A percentile compares a stretch with the other conserved stretches of the same genome.
phyloP scores from a whole-genome alignment of 2,888 invertebrate genomes.

The Holacanthella duospinosa region DNA sequence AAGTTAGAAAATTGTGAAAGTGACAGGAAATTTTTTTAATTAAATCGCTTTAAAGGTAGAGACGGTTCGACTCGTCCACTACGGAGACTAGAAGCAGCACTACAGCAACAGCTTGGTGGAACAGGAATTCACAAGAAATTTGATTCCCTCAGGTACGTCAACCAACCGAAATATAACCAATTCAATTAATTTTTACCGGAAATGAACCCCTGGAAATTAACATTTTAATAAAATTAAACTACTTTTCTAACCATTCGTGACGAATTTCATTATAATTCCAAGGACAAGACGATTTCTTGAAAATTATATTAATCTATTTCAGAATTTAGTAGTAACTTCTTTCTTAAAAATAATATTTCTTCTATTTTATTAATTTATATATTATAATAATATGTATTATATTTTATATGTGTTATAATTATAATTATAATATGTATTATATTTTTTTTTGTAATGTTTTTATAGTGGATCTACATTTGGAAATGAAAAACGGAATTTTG shows the following conservation, averaged over 20 bases:
- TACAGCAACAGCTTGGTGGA: slow-evolving; percentile 43
- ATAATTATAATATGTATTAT: not conserved
- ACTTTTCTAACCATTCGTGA: slow-evolving; percentile 2
- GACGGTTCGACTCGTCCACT: slow-evolving; percentile 36
- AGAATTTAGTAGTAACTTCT: too few species aligned
- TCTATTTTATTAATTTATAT: too few species aligned
- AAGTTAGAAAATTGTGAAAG: too few species aligned
- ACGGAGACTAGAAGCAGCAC: slow-evolving; percentile 43
- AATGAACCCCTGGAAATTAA: not conserved
- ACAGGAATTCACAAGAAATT: slow-evolving; percentile 41
- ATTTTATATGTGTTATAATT: too few species aligned
- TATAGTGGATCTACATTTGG: slow-evolving; percentile 40
- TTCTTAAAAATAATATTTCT: too few species aligned
- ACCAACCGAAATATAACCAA: too few species aligned
- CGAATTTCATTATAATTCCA: too few species aligned
- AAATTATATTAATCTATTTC: too few species aligned
- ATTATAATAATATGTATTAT: too few species aligned
- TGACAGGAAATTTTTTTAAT: too few species aligned
- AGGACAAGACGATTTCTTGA: too few species aligned
- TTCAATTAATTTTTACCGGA: not conserved
- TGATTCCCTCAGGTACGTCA: slow-evolving; percentile 41
- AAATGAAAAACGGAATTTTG: not conserved
- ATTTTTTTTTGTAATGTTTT: slow-evolving; percentile 9
- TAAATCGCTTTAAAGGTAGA: not conserved
- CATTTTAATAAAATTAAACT: too few species aligned